Conservation (phyloP, 2,888 invertebrate genomes). For the Lochmaea capreae region DNA sequence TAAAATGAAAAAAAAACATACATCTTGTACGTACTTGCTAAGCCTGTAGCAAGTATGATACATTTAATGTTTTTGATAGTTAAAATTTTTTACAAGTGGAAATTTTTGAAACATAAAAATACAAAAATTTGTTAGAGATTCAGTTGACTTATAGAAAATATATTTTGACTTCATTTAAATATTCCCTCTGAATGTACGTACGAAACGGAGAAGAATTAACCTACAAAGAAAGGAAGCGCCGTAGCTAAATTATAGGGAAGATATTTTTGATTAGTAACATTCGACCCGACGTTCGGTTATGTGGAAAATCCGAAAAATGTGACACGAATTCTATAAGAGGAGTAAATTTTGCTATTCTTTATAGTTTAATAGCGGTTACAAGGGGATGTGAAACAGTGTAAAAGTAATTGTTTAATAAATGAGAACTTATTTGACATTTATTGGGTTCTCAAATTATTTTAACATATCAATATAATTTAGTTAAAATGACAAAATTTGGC, state of each 20-base stretch:
- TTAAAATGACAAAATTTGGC: no score
- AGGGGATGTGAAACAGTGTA: neutral
- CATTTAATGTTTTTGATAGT: no score
- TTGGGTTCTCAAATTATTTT: no score
- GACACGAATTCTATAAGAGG: slow-evolving; percentile 52
- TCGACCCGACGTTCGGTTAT: slow-evolving; percentile 50
- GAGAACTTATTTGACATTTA: no score
- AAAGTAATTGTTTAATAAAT: neutral
- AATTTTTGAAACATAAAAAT: no score
- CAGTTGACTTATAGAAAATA: neutral
- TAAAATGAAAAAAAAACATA: no score
- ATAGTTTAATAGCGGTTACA: neutral
- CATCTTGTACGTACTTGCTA: no score
- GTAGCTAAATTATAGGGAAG: slow-evolving; percentile 53
- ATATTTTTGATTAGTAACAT: slow-evolving; percentile 54
- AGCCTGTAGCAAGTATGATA: no score
- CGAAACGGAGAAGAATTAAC: slow-evolving; percentile 8
- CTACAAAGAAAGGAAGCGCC: slow-evolving; percentile 22
- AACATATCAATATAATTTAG: no score
- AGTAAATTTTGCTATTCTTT: slow-evolving; percentile 7
- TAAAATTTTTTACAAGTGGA: no score
- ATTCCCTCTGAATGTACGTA: slow-evolving; percentile 10
- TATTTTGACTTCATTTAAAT: slow-evolving; percentile 19
- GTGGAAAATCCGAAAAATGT: slow-evolving; percentile 55
- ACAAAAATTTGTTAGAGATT: no score